These are phyloP conservation scores for Astreopora myriophthalma DNA, from an alignment of 64 coral and sea anemone genomes.

Conservation along the genomic window DNA sequence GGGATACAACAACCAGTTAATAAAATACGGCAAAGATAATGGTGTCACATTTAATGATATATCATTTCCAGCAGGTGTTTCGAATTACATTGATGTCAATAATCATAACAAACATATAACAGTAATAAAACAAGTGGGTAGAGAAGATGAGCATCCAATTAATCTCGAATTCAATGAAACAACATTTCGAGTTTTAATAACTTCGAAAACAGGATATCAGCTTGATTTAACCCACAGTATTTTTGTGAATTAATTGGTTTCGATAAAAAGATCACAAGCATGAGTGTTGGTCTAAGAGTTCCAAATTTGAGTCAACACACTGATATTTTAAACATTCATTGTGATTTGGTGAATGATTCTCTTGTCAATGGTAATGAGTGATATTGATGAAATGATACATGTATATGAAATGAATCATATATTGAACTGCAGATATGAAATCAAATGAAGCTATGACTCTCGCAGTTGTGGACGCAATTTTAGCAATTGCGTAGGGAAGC, in stretches of 20 bases:
- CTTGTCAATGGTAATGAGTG: background rate
- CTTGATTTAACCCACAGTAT: too few species aligned
- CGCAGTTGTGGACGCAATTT: too few species aligned
- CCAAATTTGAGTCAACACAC: background rate
- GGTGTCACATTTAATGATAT: background rate
- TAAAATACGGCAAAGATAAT: background rate
- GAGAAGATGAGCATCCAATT: background rate
- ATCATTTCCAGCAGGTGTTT: background rate
- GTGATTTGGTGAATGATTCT: background rate
- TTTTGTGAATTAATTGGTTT: too few species aligned
- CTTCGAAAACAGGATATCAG: background rate
- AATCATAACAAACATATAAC: background rate
- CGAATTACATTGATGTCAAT: background rate
- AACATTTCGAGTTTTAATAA: background rate
- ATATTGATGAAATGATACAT: too few species aligned
- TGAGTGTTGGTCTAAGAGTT: background rate
- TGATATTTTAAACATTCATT: background rate
- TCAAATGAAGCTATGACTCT: too few species aligned
- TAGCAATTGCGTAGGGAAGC: too few species aligned
- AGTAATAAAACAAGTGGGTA: background rate
- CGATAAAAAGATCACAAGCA: too few species aligned
- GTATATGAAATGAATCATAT: too few species aligned
- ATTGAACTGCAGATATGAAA: too few species aligned
- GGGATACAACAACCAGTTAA: background rate
- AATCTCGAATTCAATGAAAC: background rate